Percentiles rank a stretch among this genome's conserved stretches.
phyloP scores from a whole-genome alignment of 2,113 vertebrate species.

The Anarrhichthys ocellatus region DNA sequence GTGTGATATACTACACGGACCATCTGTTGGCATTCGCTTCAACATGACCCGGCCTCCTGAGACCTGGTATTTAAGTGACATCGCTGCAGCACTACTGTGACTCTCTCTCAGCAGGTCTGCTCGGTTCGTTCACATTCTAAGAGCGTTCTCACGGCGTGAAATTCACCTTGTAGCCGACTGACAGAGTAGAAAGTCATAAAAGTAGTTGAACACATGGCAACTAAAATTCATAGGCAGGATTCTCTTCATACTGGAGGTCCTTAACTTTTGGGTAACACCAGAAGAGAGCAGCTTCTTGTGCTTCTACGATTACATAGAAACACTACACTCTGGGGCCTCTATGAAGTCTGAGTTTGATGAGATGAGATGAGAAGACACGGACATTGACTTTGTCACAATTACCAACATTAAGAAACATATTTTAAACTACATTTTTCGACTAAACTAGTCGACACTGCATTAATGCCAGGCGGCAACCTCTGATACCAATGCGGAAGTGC shows the following conservation, averaged over 20 bases:
- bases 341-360: neutral
- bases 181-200: neutral
- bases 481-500: too few species aligned
- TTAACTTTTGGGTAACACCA: neutral
- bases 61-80: conserved; percentile 31
- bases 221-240: too few species aligned
- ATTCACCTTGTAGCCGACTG: neutral
- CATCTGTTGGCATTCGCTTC: conserved; percentile 24
- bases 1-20: conserved; percentile 21
- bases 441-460: too few species aligned
- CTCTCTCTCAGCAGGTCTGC: neutral
- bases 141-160: neutral
- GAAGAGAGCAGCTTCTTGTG: neutral
- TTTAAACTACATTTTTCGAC: too few species aligned
- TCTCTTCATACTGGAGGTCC: neutral
- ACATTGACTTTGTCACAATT: too few species aligned
- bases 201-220: too few species aligned
- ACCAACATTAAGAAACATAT: too few species aligned
- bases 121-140: neutral
- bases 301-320: neutral
- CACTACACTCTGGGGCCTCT: neutral
- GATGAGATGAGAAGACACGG: too few species aligned
- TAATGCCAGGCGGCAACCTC: too few species aligned
- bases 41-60: conserved; percentile 13
- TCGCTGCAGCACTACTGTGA: neutral